Evolutionary conservation across 1,140 invertebrate genomes (phyloP).

Genomic region (Leptopilina boulardi): DNA sequence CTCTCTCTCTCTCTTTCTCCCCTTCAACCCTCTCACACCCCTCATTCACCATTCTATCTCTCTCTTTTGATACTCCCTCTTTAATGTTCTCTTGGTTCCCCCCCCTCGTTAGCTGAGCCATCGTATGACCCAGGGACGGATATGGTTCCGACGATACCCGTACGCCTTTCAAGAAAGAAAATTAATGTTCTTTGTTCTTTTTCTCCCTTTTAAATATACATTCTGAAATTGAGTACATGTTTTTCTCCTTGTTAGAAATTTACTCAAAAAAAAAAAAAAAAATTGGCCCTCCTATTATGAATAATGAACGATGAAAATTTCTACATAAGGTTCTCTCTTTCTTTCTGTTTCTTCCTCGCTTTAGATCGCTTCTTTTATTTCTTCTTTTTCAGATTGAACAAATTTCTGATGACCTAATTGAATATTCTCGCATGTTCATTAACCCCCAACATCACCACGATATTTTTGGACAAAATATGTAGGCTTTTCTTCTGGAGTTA

Average conservation of each 20-base stretch:
- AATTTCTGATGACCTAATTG: conserved; percentile 29
- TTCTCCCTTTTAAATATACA: background rate
- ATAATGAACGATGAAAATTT: background rate
- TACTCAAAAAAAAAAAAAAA: background rate
- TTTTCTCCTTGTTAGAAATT: background rate
- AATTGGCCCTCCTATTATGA: background rate
- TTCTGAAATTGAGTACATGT: background rate
- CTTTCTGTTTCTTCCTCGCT: too few species aligned
- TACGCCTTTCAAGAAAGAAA: conserved; percentile 21
- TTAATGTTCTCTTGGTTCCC: conserved; percentile 47
- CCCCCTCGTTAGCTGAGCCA: conserved; percentile 54
- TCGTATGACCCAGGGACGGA: conserved; percentile 73
- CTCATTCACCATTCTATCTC: conserved; percentile 41
- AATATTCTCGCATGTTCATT: conserved; percentile 30
- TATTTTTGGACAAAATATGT: conserved; percentile 25
- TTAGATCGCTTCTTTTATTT: conserved; percentile 10
- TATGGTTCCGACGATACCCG: conserved; percentile 30
- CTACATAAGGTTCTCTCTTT: background rate
- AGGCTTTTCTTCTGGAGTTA: conserved; percentile 20
- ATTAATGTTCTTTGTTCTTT: conserved; percentile 20
- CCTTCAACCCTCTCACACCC: conserved; percentile 45
- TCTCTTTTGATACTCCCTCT: conserved; percentile 46
- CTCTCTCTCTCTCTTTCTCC: conserved; percentile 40
- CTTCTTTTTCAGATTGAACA: background rate
- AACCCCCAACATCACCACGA: conserved; percentile 18